A percentile compares a stretch with the other conserved stretches of the same genome.
These are phyloP conservation scores for Scaptomyza cyrtandrae DNA, from an alignment of 2,888 invertebrate species.

Conservation along the genomic window DNA sequence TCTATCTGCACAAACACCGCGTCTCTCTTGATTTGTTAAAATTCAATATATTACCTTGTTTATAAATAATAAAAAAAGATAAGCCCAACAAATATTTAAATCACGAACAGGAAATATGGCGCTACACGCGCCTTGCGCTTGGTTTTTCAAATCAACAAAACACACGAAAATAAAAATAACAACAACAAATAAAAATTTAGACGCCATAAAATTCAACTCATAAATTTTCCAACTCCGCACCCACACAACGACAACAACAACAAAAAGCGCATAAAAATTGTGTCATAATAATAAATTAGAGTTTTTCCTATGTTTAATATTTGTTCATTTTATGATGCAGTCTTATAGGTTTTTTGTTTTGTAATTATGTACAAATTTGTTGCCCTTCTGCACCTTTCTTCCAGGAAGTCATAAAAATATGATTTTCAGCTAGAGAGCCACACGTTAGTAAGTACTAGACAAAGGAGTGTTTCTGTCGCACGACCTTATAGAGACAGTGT, in stretches of 20 bases:
- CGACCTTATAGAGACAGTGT: slow-evolving; percentile 19
- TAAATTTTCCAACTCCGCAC: slow-evolving; percentile 67
- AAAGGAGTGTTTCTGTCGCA: slow-evolving; percentile 58
- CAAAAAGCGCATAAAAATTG: slow-evolving; percentile 58
- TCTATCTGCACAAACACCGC: background rate
- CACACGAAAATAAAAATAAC: background rate
- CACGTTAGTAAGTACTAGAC: slow-evolving; percentile 35
- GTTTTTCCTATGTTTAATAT: slow-evolving; percentile 33
- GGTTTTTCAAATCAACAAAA: slow-evolving; percentile 51
- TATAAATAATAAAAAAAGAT: slow-evolving; percentile 27
- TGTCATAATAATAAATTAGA: slow-evolving; percentile 76
- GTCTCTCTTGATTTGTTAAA: slow-evolving; percentile 2
- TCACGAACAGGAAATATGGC: slow-evolving; percentile 75
- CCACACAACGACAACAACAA: slow-evolving; percentile 21
- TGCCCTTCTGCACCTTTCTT: slow-evolving; percentile 63
- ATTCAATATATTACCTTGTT: background rate
- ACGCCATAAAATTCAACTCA: slow-evolving; percentile 74
- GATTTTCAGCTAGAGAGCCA: slow-evolving; percentile 29
- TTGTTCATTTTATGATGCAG: slow-evolving; percentile 60
- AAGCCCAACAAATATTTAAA: slow-evolving; percentile 32
- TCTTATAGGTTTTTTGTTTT: slow-evolving; percentile 79
- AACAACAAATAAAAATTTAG: slow-evolving; percentile 49
- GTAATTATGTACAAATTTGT: slow-evolving; percentile 75
- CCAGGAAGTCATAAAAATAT: slow-evolving; percentile 77
- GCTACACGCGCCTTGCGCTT: slow-evolving; percentile 58